Evolutionary conservation across 1,140 invertebrate species (phyloP), one percentile per base, ranked within the genome.

Genomic region (Pseudomyrmex concolor): DNA sequence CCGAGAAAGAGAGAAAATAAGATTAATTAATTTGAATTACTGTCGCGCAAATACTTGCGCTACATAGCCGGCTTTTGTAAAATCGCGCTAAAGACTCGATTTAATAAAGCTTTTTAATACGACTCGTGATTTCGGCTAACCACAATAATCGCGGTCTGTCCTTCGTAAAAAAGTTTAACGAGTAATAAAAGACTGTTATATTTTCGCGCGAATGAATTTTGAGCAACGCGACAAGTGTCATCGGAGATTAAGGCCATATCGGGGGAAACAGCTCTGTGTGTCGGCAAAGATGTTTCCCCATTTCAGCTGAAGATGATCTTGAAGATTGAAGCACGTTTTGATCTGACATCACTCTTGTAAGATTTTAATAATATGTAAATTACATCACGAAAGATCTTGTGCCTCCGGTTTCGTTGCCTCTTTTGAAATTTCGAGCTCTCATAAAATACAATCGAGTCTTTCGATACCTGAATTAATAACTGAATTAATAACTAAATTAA

Each of bases 11-110:
- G 13, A 19, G 66, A 17, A 59, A 71, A 17, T 45, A 12, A 8
- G 2, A 50, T 80, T 71, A 71, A 70, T 71, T 70, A 71, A 60
- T n/a, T 55, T 1, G 9, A 67, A 67, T 55, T 67, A 76, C 64
- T 63, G 59, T 50, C 62, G 60, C 74, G 84, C 84, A 87, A 89
- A 85, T 89, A 89, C 74, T 83, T 84, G 64, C n/a, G 72, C 76
- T 82, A 66, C 85, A 86, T 88, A 88, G 84, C 82, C 22, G 43
- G 43, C 4, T 59, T 2, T 43, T 15, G 7, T 48, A 7, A 43
- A 77, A 64, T 12, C 51, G 9, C 68, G 25, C 50, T 10, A 34
- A 22, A 67, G 17, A 45, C 4, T n/a, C 19, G 48, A 76, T 34
- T 51, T 76, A 50, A 71, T 57, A 78, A 78, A 78, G 55, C 62